Evolutionary conservation across 2,113 vertebrate genomes (phyloP).

Genomic region (Scytalopus superciliaris): DNA sequence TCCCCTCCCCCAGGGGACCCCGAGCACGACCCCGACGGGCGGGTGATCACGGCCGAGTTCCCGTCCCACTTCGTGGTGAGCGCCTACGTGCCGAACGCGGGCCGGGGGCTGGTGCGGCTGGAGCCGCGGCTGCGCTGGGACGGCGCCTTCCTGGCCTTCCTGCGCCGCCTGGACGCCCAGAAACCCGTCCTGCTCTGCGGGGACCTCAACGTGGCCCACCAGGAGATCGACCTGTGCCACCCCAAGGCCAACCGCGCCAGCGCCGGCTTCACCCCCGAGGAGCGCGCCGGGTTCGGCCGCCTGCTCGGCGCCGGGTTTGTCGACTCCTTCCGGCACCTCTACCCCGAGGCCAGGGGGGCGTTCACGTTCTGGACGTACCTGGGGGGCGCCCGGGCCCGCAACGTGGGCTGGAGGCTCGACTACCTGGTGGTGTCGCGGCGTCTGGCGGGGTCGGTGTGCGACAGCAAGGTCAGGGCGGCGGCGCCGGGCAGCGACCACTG

Average conservation of each 20-base stretch:
- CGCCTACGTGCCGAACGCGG: background rate
- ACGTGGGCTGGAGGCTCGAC: background rate
- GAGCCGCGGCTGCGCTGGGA: background rate
- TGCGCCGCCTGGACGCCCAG: fast-evolving
- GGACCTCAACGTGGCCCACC: background rate
- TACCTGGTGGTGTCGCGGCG: background rate
- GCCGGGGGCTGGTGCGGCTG: background rate
- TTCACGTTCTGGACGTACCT: constrained; percentile 2
- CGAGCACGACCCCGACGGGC: background rate
- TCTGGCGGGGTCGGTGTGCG: background rate
- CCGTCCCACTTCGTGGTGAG: background rate
- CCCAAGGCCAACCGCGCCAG: background rate
- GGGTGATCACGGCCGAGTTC: background rate
- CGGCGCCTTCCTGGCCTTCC: background rate
- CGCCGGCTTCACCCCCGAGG: background rate
- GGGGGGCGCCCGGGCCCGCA: background rate
- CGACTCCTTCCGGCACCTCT: background rate
- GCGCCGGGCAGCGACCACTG: background rate
- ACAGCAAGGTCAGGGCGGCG: background rate
- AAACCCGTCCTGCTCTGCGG: background rate
- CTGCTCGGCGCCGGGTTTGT: background rate
- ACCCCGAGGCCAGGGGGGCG: background rate
- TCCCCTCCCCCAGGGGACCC: background rate
- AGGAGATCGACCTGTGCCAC: background rate
- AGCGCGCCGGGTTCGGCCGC: background rate